Conservation (phyloP, 2,888 invertebrate genomes). For the Scaeva pyrastri region DNA sequence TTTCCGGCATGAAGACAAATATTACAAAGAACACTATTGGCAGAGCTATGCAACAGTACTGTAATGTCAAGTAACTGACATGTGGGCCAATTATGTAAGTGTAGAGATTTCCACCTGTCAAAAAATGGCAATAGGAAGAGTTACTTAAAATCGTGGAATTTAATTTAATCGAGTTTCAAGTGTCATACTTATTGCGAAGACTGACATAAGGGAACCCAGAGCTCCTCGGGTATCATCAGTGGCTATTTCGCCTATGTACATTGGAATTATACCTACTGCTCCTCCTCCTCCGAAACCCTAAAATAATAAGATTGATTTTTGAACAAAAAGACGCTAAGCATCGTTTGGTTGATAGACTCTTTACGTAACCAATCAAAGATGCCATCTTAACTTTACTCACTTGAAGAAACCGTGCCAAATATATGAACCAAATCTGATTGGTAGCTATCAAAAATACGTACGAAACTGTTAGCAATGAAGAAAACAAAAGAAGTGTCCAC, state of each 20-base stretch:
- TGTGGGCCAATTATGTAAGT: slow-evolving; percentile 90
- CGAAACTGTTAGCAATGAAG: slow-evolving; percentile 88
- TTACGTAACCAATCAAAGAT: no score
- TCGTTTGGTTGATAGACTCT: no score
- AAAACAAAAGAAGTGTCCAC: slow-evolving; percentile 87
- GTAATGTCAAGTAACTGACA: slow-evolving; percentile 87
- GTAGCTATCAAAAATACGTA: slow-evolving; percentile 88
- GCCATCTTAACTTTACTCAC: slow-evolving; percentile 29
- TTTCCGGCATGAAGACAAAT: slow-evolving; percentile 91
- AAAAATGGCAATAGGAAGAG: neutral
- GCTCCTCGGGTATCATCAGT: slow-evolving; percentile 91
- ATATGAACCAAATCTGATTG: slow-evolving; percentile 86
- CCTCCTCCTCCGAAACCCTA: slow-evolving; percentile 88
- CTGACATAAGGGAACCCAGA: slow-evolving; percentile 91
- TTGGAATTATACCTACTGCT: slow-evolving; percentile 89
- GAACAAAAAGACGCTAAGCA: no score
- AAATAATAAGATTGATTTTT: neutral
- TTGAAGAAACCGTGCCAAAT: slow-evolving; percentile 83
- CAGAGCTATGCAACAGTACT: slow-evolving; percentile 87
- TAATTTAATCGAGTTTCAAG: neutral
- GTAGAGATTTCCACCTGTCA: slow-evolving; percentile 87
- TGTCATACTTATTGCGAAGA: slow-evolving; percentile 86
- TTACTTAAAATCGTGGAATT: neutral
- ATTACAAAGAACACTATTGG: slow-evolving; percentile 86
- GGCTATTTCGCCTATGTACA: slow-evolving; percentile 94